phyloP scores from a whole-genome alignment of 2,888 invertebrate species.

The Protodeltote pygarga region DNA sequence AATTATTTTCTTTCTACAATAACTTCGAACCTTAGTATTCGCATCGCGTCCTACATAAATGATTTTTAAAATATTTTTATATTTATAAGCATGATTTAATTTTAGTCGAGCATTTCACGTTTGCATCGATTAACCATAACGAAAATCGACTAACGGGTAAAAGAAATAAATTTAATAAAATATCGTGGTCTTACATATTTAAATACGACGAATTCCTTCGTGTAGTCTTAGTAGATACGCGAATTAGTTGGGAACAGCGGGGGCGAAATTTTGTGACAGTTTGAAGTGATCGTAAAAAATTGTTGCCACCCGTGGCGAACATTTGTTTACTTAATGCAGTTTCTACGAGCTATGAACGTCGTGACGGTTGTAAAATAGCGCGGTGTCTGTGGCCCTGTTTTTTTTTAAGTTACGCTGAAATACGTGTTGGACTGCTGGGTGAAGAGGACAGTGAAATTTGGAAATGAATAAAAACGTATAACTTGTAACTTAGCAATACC shows the following conservation, averaged over 20 bases:
- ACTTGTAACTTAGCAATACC: too few relatives aligned
- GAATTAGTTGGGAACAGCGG: slow-evolving; percentile 64
- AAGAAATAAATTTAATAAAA: slow-evolving; percentile 23
- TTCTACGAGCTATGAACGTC: slow-evolving; percentile 27
- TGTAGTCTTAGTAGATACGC: slow-evolving; percentile 41
- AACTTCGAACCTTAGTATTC: too few relatives aligned
- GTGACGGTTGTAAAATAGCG: slow-evolving; percentile 16
- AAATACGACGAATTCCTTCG: slow-evolving; percentile 21
- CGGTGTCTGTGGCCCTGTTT: slow-evolving; percentile 1
- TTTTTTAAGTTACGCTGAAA: too few relatives aligned
- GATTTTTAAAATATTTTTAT: too few relatives aligned
- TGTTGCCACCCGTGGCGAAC: slow-evolving; percentile 47
- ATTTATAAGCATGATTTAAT: too few relatives aligned
- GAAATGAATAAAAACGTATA: too few relatives aligned
- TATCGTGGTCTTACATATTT: slow-evolving; percentile 20
- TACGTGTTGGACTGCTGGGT: too few relatives aligned
- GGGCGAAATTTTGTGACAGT: slow-evolving; percentile 58
- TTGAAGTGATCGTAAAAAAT: slow-evolving; percentile 57
- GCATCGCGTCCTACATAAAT: too few relatives aligned
- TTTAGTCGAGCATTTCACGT: slow-evolving; percentile 13
- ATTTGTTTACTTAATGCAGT: slow-evolving; percentile 42
- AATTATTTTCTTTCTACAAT: too few relatives aligned
- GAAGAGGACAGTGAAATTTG: too few relatives aligned
- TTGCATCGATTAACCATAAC: slow-evolving; percentile 5
- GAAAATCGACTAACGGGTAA: slow-evolving; percentile 32